Conservation (phyloP, 2,113 vertebrate species). For the Rafetus swinhoei region DNA sequence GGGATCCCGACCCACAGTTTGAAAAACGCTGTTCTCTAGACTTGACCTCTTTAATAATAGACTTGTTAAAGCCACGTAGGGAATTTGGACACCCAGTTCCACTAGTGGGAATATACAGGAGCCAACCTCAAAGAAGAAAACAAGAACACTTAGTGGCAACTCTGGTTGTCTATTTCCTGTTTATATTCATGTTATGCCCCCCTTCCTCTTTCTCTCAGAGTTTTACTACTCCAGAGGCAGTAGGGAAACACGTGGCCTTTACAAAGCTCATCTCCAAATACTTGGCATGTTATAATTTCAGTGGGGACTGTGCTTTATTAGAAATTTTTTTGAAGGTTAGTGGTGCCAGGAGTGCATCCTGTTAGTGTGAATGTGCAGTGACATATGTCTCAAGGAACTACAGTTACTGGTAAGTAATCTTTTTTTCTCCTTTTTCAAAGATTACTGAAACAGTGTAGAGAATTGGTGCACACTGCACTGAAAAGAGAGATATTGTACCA, state of each 20-base stretch:
- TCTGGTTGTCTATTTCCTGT: neutral
- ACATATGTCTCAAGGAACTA: neutral
- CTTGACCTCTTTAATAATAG: too few species aligned
- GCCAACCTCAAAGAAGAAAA: too few species aligned
- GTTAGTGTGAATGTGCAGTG: neutral
- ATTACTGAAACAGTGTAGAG: neutral
- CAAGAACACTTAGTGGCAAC: too few species aligned
- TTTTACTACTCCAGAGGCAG: neutral
- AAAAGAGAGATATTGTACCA: neutral
- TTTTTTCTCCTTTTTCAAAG: neutral
- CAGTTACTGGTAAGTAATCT: neutral
- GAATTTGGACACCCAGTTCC: too few species aligned
- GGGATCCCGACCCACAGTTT: too few species aligned
- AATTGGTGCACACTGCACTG: neutral
- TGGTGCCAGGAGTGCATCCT: neutral
- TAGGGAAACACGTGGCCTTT: neutral
- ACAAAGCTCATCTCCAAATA: neutral
- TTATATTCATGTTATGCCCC: neutral
- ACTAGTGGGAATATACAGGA: too few species aligned
- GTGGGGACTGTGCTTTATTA: neutral
- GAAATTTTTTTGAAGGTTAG: neutral
- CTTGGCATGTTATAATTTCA: neutral
- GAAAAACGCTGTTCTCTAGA: too few species aligned
- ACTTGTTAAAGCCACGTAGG: too few species aligned
- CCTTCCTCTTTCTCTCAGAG: neutral